These are phyloP conservation scores for Epizoanthus scotinus DNA, from an alignment of 92 coral and sea anemone species.

Conservation along the genomic window DNA sequence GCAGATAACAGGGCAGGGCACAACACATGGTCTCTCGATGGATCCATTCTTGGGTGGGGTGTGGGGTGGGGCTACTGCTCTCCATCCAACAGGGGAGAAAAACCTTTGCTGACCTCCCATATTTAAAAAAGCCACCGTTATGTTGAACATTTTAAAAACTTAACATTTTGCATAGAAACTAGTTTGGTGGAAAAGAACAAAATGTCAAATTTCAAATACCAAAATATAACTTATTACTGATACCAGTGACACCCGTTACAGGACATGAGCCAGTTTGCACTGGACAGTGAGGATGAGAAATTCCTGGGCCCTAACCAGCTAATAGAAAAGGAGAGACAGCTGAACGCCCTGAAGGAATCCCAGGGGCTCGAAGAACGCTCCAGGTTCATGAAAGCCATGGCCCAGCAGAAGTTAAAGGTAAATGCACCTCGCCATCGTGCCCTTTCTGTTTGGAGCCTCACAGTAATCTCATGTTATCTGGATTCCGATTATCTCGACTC, in stretches of 20 bases:
- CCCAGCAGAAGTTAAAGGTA: constrained; percentile 93
- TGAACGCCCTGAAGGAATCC: constrained; percentile 37
- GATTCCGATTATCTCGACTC: too few relatives aligned
- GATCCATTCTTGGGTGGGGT: too few relatives aligned
- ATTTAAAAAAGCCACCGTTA: too few relatives aligned
- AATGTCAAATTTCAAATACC: too few relatives aligned
- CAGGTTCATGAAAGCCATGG: constrained; percentile 97
- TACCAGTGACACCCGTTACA: not conserved
- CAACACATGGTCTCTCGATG: too few relatives aligned
- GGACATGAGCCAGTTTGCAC: constrained; percentile 70
- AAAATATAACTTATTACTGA: not conserved
- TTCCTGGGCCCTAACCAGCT: constrained; percentile 89
- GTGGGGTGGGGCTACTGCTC: too few relatives aligned
- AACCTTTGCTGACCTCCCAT: too few relatives aligned
- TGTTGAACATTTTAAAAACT: too few relatives aligned
- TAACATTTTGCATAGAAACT: too few relatives aligned
- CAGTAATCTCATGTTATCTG: too few relatives aligned
- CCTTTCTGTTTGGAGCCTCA: not conserved
- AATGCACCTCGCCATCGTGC: not conserved
- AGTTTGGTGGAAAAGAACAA: too few relatives aligned
- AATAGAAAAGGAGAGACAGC: constrained; percentile 57
- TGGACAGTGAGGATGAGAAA: constrained; percentile 57
- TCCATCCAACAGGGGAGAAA: too few relatives aligned
- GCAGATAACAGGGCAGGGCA: not conserved
- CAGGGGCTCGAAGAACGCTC: constrained; percentile 74